Base-by-base conservation (phyloP, 2,888 invertebrate genomes). In the Macrophya alboannulata region DNA sequence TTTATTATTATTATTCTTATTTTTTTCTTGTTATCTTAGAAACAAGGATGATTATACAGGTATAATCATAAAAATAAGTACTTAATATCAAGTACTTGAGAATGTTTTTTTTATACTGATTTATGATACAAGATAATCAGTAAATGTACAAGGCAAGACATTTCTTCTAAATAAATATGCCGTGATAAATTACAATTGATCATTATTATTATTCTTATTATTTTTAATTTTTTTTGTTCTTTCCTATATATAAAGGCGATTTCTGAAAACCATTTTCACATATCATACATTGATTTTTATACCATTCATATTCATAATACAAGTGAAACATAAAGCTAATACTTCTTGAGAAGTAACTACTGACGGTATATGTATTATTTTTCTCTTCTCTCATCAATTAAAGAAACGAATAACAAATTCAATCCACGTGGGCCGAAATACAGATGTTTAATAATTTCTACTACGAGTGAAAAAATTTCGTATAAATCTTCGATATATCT, bases 121-220 rank as follows among this genome's bases (percentile, higher is more conserved):
- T 55, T 59, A 40, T 25, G 17, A n/a, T n/a, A 81, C 25, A 51
- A 31, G 31, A 3, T 25, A 25, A 21, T 62, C n/a, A 43, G 21
- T 74, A 45, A 21, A 45, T 43, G 31, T 81, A 48, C 43, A 81
- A 81, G 81, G 40, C 81, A 62, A 62, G 62, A 81, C 15, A 21
- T 77, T 81, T 81, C 1, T 31, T 25, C 21, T 40, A 43, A 81
- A 62, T 40, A 81, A 81, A 45, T 62, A 81, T 65, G 21, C 81
- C 62, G 59, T 65, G 62, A n/a, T 81, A 21, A 81, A 65, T 43
- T 65, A 62, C 81, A 81, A 81, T 77, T 77, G 31, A 55, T 81
- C 43, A 31, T 8, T 76, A 43, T 12, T 74, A 31, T 8, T 76
- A 43, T 12, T 74, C 10, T 48, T 74, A 17, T n/a, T 76, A 43